Evolutionary conservation across 2,888 invertebrate species (phyloP), one percentile per base, ranked within the genome.

Genomic region (Harmothoe impar): DNA sequence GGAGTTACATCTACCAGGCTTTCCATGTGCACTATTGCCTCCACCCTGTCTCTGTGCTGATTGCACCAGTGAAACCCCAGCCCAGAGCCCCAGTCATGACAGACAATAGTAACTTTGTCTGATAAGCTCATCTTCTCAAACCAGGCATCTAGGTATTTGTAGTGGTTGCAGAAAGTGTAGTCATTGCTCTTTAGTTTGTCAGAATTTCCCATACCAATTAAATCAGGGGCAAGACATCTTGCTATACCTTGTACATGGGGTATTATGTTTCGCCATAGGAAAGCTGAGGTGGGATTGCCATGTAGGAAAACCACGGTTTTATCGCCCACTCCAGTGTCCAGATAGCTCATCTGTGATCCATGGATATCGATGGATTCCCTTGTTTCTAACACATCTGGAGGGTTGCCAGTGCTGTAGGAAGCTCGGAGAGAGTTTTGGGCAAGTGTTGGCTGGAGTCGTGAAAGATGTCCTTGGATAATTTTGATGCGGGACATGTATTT

Each of bases 61-160:
- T 89, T 62, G n/a, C 86, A 62, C 91, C 91, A 91, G 54, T 90
- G 91, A 31, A 91, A 90, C 3, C 91, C 91, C 17, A 91, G 85
- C 7, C 51, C 91, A 5, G 91, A 90, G 20, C 91, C 91, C 91
- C 91, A 91, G 78, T 91, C 91, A 62, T 91, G 91, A 35, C 51
- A n/a, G 7, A 91, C 91, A 0, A 91, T n/a, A 1, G 17, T 78
- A 0, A 91, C 29, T 51, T 91, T 91, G n/a, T 84, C 33, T 81
- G 91, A 88, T 0, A 91, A 29, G n/a, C 85, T 62, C 91, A 91
- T 84, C 23, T 77, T 85, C 17, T 91, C 91, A 29, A 91, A 68
- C 91, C 91, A 91, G 12, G 89, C 81, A 89, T 78, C 35, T 29
- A 91, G 51, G 68, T 91, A 91, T 25, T 89, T 78, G 84, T 84